Conservation (phyloP, 2,113 vertebrate species). For the Mormyrus lacerda region DNA sequence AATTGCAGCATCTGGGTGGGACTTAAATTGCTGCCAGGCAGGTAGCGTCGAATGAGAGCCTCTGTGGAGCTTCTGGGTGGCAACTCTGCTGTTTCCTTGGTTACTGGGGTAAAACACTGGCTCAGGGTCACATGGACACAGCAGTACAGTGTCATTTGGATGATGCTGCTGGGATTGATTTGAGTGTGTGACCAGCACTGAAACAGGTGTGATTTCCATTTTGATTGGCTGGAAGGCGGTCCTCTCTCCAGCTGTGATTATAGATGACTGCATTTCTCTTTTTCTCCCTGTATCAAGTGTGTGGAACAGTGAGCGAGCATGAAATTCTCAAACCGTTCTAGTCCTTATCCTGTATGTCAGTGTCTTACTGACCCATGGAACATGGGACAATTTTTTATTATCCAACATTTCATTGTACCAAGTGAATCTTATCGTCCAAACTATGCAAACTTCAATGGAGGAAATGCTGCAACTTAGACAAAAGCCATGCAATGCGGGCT, state of each 20-base stretch:
- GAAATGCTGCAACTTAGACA: background rate
- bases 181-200: background rate
- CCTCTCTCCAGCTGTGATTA: slow-evolving; percentile 4
- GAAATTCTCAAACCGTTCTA: background rate
- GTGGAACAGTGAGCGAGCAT: background rate
- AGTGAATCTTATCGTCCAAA: background rate
- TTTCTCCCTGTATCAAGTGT: background rate
- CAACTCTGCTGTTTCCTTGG: no score
- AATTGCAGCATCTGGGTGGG: background rate
- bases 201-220: slow-evolving; percentile 16
- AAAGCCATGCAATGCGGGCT: background rate
- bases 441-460: background rate
- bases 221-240: slow-evolving; percentile 1
- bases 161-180: background rate
- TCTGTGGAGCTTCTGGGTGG: background rate
- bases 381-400: background rate
- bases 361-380: background rate
- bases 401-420: background rate
- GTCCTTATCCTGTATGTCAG: background rate
- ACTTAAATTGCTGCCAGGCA: background rate
- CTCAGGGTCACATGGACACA: background rate
- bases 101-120: background rate
- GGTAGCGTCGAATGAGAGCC: background rate
- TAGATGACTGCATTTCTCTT: background rate
- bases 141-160: background rate